These are phyloP conservation scores for Anhinga rufa DNA, from an alignment of 2,113 vertebrate genomes.

Conservation along the genomic window DNA sequence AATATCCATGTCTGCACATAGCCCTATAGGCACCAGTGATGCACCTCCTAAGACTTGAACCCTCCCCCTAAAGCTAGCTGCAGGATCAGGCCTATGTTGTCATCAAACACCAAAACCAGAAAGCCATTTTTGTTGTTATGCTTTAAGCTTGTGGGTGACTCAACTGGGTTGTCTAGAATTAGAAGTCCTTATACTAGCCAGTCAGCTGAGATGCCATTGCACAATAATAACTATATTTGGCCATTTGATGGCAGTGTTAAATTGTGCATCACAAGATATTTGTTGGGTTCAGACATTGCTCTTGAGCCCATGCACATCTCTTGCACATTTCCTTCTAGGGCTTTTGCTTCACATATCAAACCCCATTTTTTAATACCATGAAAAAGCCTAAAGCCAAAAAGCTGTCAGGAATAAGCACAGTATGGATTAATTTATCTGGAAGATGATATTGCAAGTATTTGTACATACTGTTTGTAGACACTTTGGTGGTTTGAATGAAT, in stretches of 20 bases:
- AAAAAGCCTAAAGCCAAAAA: not conserved
- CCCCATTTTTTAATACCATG: not conserved
- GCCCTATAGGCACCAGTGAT: not conserved
- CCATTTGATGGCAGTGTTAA: constrained; percentile 63
- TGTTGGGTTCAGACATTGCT: not conserved
- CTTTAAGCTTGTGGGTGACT: not conserved
- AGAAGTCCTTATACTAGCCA: not conserved
- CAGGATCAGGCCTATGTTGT: not conserved
- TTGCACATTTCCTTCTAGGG: not conserved
- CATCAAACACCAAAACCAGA: not conserved
- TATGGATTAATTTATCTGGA: not conserved
- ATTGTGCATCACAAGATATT: not conserved
- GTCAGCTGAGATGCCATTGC: not conserved
- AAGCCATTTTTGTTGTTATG: not conserved
- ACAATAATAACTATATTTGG: not conserved
- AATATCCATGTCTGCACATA: not conserved
- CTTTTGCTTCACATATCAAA: not conserved
- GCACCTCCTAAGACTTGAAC: not conserved
- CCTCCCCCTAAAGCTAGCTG: not conserved
- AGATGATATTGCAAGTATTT: not conserved
- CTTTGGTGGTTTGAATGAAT: not conserved
- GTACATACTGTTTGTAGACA: not conserved
- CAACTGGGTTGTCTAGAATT: not conserved
- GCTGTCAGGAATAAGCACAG: not conserved
- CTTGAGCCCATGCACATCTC: not conserved